Conservation (phyloP, 2,888 invertebrate genomes). For the Morpho helenor region DNA sequence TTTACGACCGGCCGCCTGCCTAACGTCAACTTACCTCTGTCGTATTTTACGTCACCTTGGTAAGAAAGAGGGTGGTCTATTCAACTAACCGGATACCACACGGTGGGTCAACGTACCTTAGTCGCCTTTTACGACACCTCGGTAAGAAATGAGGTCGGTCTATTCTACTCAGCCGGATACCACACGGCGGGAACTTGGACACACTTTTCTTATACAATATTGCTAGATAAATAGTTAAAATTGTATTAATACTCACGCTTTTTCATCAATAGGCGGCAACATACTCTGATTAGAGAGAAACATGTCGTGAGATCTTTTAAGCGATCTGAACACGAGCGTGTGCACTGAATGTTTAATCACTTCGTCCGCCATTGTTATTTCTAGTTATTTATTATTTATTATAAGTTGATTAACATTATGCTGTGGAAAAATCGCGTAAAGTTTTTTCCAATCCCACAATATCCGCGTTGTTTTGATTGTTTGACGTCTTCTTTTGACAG, state of each 20-base stretch:
- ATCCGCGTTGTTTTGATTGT: conserved; percentile 7
- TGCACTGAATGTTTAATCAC: conserved; percentile 98
- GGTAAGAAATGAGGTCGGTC: too few species aligned
- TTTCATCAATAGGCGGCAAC: conserved; percentile 90
- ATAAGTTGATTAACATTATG: too few species aligned
- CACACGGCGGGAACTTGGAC: too few species aligned
- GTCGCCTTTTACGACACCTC: too few species aligned
- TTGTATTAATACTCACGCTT: conserved; percentile 81
- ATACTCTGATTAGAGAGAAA: conserved; percentile 94
- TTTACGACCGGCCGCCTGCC: too few species aligned
- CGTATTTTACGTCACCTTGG: too few species aligned
- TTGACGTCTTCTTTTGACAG: neutral
- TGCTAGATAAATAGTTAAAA: conserved; percentile 9
- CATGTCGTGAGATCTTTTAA: conserved; percentile 98
- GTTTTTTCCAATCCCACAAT: neutral
- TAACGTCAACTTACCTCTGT: too few species aligned
- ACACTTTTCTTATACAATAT: neutral
- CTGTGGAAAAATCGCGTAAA: too few species aligned
- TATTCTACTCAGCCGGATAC: too few species aligned
- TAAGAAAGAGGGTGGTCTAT: too few species aligned
- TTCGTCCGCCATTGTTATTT: conserved; percentile 81
- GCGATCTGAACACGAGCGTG: conserved; percentile 96
- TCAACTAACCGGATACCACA: too few species aligned
- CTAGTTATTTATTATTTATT: neutral
- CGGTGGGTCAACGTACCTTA: too few species aligned